Evolutionary conservation across 2,113 vertebrate species (phyloP), one percentile per base, ranked within the genome.

Genomic region (Cebidichthys violaceus): DNA sequence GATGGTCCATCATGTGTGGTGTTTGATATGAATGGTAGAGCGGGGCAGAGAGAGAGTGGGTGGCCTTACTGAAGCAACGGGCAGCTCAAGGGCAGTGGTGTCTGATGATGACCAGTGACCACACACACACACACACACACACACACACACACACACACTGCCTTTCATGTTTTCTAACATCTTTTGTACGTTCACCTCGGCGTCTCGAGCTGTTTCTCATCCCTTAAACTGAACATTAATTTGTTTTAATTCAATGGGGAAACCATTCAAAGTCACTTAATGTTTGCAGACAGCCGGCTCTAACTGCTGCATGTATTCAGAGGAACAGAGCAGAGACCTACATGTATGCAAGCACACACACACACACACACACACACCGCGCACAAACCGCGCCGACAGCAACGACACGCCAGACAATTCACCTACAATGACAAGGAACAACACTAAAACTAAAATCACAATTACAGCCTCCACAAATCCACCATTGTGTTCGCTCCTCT

Each of bases 351-450:
- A 70, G 76, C 67, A 29, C 60, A 70, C 85, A 89, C 79, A 85
- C 68, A 66, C 27, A 8, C 41, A 67, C 9, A 29, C 24, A 45
- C 79, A 74, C 61, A 73, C 70, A 66, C 83, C 68, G 35, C 85
- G 75, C 83, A 87, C 77, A 71, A 77, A 77, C 82, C 81, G 79
- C n/a, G 41, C 71, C 75, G 87, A 86, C 89, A 89, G 83, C 90
- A 68, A 80, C 41, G 45, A 83, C 82, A 88, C 27, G 72, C 84
- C 77, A 83, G 81, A 91, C 82, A 85, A 84, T 86, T 91, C 84
- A 91, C 86, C 84, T 82, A 64, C 83, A 89, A 85, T 82, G 87
- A 91, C 87, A 87, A 91, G 82, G 71, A 79, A 70, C 75, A 79
- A 87, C 88, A 85, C 81, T 82, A 69, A 84, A 82, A 85, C 86